These are phyloP conservation scores for Gavialis gangeticus DNA, from an alignment of 2,113 vertebrate species.

Conservation along the genomic window DNA sequence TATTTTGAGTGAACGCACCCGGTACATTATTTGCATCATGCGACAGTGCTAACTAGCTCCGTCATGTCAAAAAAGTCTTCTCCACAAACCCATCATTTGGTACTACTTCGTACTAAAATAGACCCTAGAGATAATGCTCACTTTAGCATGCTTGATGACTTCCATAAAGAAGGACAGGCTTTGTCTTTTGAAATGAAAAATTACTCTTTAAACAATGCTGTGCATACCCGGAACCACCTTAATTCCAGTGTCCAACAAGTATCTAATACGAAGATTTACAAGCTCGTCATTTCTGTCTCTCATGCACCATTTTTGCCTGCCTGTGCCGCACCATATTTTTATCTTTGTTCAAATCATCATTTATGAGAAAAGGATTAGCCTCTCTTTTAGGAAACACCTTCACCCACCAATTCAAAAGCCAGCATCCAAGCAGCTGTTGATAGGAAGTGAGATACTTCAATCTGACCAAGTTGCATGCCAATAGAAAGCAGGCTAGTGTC, in stretches of 20 bases:
- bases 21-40: slow-evolving; percentile 17
- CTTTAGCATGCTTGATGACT: not conserved
- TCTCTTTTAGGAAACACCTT: not conserved
- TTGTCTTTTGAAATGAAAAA: not conserved
- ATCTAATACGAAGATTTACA: not conserved
- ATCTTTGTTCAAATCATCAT: not conserved
- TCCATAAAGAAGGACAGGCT: not conserved
- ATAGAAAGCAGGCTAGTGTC: slow-evolving; percentile 7
- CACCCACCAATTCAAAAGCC: not conserved
- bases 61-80: slow-evolving; percentile 55
- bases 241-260: not conserved
- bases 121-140: slow-evolving; percentile 40
- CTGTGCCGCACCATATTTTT: not conserved
- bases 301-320: not conserved
- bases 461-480: not conserved
- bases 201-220: not conserved
- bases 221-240: not conserved
- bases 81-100: slow-evolving; percentile 38
- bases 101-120: slow-evolving; percentile 47
- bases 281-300: not conserved
- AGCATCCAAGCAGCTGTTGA: not conserved
- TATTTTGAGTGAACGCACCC: slow-evolving; percentile 18
- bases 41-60: slow-evolving; percentile 41
- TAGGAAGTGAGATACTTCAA: not conserved
- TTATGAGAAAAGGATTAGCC: not conserved